Percentiles rank a stretch among this genome's conserved stretches.
Evolutionary conservation across 2,113 vertebrate genomes (phyloP).

Genomic region (Ciconia boyciana): DNA sequence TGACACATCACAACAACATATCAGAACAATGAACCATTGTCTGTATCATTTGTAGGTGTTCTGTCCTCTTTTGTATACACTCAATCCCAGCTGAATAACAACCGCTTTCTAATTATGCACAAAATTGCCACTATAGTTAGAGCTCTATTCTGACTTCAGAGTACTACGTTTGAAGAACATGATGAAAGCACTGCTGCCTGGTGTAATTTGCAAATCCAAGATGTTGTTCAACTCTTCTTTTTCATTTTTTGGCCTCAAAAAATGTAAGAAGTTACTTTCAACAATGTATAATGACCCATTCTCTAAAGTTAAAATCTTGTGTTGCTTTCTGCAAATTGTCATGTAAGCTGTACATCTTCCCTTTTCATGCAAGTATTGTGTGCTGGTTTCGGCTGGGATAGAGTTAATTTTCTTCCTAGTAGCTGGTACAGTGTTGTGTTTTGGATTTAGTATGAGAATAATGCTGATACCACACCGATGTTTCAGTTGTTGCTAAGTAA

Average conservation of each 20-base stretch:
- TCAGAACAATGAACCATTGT: background rate
- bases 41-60: background rate
- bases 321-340: background rate
- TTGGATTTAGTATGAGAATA: too few relatives aligned
- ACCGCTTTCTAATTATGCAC: background rate
- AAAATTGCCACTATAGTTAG: background rate
- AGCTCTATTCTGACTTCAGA: background rate
- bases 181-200: background rate
- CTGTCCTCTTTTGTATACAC: background rate
- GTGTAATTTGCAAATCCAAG: background rate
- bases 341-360: background rate
- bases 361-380: background rate
- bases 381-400: too few relatives aligned
- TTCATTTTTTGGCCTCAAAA: background rate
- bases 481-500: too few relatives aligned
- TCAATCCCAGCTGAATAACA: background rate
- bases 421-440: too few relatives aligned
- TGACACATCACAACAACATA: background rate
- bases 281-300: background rate
- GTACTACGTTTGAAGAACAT: background rate
- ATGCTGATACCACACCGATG: too few relatives aligned
- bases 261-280: background rate
- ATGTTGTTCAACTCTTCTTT: background rate
- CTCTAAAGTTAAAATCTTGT: background rate
- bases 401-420: too few relatives aligned